These are phyloP conservation scores for Rallus crepitans DNA, from an alignment of 2,797 vertebrate species.

Conservation along the genomic window DNA sequence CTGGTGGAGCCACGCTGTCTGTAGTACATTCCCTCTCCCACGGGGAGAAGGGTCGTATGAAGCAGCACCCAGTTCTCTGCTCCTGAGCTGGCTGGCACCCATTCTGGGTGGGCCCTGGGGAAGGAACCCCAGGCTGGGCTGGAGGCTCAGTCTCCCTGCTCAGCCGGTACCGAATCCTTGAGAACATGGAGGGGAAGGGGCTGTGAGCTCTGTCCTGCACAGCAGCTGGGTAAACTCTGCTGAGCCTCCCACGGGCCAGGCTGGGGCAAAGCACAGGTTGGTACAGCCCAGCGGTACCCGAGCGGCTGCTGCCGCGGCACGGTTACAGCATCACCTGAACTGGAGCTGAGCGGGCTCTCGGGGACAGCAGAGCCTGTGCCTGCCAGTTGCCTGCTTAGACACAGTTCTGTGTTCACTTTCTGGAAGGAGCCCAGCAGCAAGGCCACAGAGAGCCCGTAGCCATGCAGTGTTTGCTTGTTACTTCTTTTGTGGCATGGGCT, in stretches of 20 bases:
- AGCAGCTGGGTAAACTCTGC: too few relatives aligned
- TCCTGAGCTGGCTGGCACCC: neutral
- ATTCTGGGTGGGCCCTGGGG: neutral
- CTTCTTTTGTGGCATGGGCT: neutral
- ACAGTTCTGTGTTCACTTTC: neutral
- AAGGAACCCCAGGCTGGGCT: neutral
- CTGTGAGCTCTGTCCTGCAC: too few relatives aligned
- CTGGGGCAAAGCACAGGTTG: too few relatives aligned
- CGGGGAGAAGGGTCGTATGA: too few relatives aligned
- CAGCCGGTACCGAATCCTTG: accelerated
- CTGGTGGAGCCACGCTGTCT: too few relatives aligned
- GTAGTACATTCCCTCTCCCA: too few relatives aligned
- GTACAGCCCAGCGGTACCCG: too few relatives aligned
- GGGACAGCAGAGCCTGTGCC: neutral
- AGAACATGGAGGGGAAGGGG: too few relatives aligned
- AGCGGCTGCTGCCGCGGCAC: too few relatives aligned
- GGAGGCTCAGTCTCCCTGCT: neutral
- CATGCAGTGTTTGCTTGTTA: neutral
- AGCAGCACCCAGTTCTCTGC: neutral
- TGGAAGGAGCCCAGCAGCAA: neutral
- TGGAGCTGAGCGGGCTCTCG: neutral
- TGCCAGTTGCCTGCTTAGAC: neutral
- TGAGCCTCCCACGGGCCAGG: too few relatives aligned
- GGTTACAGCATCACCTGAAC: neutral
- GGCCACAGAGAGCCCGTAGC: neutral